Evolutionary conservation across 2,113 vertebrate species (phyloP), one percentile per base, ranked within the genome.

Genomic region (Rhombomys opimus): DNA sequence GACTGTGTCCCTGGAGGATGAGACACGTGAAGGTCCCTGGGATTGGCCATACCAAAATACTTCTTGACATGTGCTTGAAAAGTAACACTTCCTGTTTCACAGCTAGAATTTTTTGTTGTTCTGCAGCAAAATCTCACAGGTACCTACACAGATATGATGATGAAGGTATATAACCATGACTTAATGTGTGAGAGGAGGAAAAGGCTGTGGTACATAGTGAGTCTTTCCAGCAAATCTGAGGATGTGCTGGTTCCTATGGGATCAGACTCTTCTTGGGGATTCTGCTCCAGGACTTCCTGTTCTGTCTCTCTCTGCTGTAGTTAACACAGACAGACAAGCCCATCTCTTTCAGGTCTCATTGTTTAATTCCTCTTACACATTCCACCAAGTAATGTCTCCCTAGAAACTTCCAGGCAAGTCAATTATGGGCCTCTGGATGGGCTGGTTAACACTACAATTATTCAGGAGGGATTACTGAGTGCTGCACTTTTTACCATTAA

Each of bases 391-490:
- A 73, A 89, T 87, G 85, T 93, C 97, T 97, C 96, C 87, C 94
- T 95, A 96, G 97, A 96, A 98, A 96, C 95, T 63, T 97, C 82
- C 94, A 97, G 87, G 93, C 32, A 91, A 96, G 70, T 97, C 94
- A 98, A 90, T 97, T 97, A 96, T 15, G 77, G 96, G 91, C 84
- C 63, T 75, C 72, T 90, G 96, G 96, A 95, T 94, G 32, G 14
- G 50, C 52, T 87, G 96, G 84, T 46, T 95, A 98, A 87, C 50
- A 76, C 38, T 94, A 65, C 50, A 92, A 89, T 97, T 98, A 96
- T 98, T 98, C 93, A 97, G 94, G 87, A 93, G 98, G 70, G 63
- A 96, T 98, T 98, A 97, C 96, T 38, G 89, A 97, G 76, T 2
- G 5, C 25, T 87, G 9, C 32, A 9, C 90, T 87, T 96, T 97